A percentile compares a stretch with the other conserved stretches of the same genome.
Evolutionary conservation across 2,888 invertebrate species (phyloP).

Genomic region (Monopis laevigella): DNA sequence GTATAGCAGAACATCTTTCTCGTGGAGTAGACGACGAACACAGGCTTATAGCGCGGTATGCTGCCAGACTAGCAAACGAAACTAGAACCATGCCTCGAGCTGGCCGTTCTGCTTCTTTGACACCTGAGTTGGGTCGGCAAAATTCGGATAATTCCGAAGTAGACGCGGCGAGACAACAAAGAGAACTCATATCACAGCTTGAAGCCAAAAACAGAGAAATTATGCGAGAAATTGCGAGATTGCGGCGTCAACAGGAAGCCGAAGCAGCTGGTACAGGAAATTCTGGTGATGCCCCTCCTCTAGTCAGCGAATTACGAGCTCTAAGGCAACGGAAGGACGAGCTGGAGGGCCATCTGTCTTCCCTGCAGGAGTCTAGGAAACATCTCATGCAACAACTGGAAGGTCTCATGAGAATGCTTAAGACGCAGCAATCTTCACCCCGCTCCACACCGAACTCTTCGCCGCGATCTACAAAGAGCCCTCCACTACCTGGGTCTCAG

Average conservation of each 20-base stretch:
- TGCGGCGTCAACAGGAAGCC: slow-evolving; percentile 85
- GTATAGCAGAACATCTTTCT: slow-evolving; percentile 55
- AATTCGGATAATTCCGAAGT: slow-evolving; percentile 77
- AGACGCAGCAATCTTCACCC: slow-evolving; percentile 89
- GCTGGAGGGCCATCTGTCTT: slow-evolving; percentile 90
- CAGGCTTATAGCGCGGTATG: slow-evolving; percentile 95
- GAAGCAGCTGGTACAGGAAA: slow-evolving; percentile 71
- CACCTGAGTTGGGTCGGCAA: slow-evolving; percentile 71
- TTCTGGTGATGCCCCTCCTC: slow-evolving; percentile 43
- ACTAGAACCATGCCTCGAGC: slow-evolving; percentile 77
- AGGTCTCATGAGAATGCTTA: slow-evolving; percentile 95
- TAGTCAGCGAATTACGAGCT: slow-evolving; percentile 76
- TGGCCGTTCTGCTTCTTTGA: slow-evolving; percentile 68
- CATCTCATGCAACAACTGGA: slow-evolving; percentile 97
- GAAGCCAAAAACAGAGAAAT: slow-evolving; percentile 96
- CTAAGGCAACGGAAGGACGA: slow-evolving; percentile 94
- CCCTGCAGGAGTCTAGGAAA: slow-evolving; percentile 91
- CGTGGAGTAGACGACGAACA: slow-evolving; percentile 89
- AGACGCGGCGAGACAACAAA: slow-evolving; percentile 88
- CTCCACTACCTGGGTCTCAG: slow-evolving; percentile 73
- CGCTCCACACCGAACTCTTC: slow-evolving; percentile 89
- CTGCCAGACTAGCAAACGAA: slow-evolving; percentile 94
- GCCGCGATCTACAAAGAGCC: slow-evolving; percentile 86
- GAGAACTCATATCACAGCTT: slow-evolving; percentile 90
- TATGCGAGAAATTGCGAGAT: slow-evolving; percentile 91